These are phyloP conservation scores for Anguilla marmorata DNA, from an alignment of 2,797 vertebrate genomes.

Conservation along the genomic window DNA sequence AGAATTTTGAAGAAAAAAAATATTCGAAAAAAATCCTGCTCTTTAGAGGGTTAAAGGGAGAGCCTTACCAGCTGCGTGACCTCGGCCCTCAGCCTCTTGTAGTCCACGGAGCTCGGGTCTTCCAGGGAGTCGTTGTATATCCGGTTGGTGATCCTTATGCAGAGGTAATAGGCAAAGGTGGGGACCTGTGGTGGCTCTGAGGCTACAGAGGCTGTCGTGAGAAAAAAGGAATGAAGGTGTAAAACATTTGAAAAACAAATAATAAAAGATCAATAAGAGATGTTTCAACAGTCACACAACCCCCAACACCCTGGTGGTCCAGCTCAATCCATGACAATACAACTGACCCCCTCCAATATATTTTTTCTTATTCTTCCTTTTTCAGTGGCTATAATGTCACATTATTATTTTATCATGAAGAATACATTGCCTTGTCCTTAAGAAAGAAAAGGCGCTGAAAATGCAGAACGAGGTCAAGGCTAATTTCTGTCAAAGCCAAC, in stretches of 20 bases:
- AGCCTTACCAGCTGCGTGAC: conserved; percentile 57
- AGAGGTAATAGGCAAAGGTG: conserved; percentile 33
- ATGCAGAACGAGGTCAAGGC: too few relatives aligned
- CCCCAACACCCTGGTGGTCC: too few relatives aligned
- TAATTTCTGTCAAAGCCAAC: too few relatives aligned
- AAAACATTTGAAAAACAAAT: background rate
- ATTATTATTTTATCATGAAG: background rate
- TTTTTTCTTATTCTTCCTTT: background rate
- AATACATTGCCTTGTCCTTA: background rate
- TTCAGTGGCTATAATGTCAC: background rate
- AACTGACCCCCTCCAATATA: too few relatives aligned
- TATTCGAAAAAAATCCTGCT: too few relatives aligned
- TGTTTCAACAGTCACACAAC: too few relatives aligned
- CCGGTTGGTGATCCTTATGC: conserved; percentile 60
- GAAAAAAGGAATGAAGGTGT: background rate
- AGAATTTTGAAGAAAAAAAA: too few relatives aligned
- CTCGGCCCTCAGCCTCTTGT: conserved; percentile 44
- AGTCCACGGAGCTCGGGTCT: conserved; percentile 36
- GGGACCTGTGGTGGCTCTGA: background rate
- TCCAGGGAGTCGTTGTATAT: conserved; percentile 47
- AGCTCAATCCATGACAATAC: too few relatives aligned
- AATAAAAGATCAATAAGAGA: background rate
- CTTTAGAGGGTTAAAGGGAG: too few relatives aligned
- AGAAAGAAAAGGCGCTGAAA: too few relatives aligned
- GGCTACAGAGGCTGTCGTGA: background rate